A percentile compares a stretch with the other conserved stretches of the same genome.
These are phyloP conservation scores for Diachrysia chrysitis DNA, from an alignment of 2,888 invertebrate genomes.

Conservation along the genomic window DNA sequence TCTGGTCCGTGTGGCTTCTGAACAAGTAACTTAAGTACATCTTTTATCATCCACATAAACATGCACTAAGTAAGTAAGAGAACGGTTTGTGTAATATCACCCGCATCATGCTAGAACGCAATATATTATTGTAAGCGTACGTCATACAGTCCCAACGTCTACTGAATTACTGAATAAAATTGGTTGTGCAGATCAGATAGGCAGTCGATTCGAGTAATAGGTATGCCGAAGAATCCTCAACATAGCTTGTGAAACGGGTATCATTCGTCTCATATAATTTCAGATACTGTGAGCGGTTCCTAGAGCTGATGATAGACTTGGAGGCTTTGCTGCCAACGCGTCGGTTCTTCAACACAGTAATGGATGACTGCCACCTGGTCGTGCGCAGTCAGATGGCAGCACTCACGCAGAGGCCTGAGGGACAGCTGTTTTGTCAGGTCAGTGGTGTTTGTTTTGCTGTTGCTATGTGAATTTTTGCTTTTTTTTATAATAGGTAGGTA, in stretches of 20 bases:
- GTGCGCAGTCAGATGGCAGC: constrained; percentile 95
- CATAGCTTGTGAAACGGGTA: neutral
- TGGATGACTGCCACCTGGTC: constrained; percentile 98
- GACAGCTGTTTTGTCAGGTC: constrained; percentile 97
- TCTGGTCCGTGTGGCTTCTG: too few relatives aligned
- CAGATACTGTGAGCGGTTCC: constrained; percentile 97
- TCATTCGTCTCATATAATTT: neutral
- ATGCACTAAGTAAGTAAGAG: too few relatives aligned
- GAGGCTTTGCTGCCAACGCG: constrained; percentile 98
- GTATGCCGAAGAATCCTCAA: too few relatives aligned
- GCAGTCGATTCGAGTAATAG: too few relatives aligned
- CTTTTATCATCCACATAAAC: too few relatives aligned
- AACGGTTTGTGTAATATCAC: too few relatives aligned
- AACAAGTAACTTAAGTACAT: too few relatives aligned
- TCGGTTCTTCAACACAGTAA: constrained; percentile 98
- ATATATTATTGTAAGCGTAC: too few relatives aligned
- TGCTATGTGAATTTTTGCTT: neutral
- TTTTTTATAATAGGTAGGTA: neutral
- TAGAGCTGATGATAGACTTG: constrained; percentile 98
- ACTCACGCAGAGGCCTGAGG: constrained; percentile 93
- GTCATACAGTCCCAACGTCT: too few relatives aligned
- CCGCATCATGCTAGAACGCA: too few relatives aligned
- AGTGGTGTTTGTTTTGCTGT: constrained; percentile 72
- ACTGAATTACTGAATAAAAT: too few relatives aligned
- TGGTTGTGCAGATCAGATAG: too few relatives aligned